These are phyloP conservation scores for Eupeodes corollae DNA, from an alignment of 1,140 invertebrate species.

Conservation along the genomic window DNA sequence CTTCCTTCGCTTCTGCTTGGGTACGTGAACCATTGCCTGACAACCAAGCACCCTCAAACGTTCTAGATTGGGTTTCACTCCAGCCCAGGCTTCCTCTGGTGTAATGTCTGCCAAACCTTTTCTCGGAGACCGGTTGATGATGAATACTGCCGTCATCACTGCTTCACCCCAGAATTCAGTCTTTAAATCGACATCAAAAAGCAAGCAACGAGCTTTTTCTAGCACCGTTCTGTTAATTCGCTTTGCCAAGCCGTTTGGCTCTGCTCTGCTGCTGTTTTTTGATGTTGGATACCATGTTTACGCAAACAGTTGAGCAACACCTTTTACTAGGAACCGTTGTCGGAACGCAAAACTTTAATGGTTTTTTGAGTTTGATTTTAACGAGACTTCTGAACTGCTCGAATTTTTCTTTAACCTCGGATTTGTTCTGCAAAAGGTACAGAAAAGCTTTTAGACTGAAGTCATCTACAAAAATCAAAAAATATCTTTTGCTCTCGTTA, in stretches of 20 bases:
- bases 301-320: not conserved
- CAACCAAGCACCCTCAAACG: slow-evolving; percentile 32
- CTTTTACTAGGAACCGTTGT: slow-evolving; percentile 23
- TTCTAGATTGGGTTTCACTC: slow-evolving; percentile 13
- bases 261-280: slow-evolving; percentile 14
- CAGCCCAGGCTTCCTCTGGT: slow-evolving; percentile 14
- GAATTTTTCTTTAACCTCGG: slow-evolving; percentile 16
- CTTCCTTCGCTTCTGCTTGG: slow-evolving; percentile 20
- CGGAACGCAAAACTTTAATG: slow-evolving; percentile 16
- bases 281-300: slow-evolving; percentile 3
- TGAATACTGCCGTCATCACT: slow-evolving; percentile 13
- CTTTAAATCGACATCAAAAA: slow-evolving; percentile 7
- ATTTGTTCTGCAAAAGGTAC: slow-evolving; percentile 20
- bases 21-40: slow-evolving; percentile 27
- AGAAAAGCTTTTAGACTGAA: slow-evolving; percentile 14
- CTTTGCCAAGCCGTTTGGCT: slow-evolving; percentile 25
- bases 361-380: slow-evolving; percentile 18
- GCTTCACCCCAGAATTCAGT: slow-evolving; percentile 7
- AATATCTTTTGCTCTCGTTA: slow-evolving; percentile 17
- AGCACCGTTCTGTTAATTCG: slow-evolving; percentile 16
- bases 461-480: slow-evolving; percentile 25
- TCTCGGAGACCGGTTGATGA: slow-evolving; percentile 29
- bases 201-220: slow-evolving; percentile 14
- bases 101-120: slow-evolving; percentile 14
- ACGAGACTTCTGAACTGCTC: slow-evolving; percentile 16